phyloP scores from a whole-genome alignment of 2,113 vertebrate genomes.

The Petaurus breviceps region DNA sequence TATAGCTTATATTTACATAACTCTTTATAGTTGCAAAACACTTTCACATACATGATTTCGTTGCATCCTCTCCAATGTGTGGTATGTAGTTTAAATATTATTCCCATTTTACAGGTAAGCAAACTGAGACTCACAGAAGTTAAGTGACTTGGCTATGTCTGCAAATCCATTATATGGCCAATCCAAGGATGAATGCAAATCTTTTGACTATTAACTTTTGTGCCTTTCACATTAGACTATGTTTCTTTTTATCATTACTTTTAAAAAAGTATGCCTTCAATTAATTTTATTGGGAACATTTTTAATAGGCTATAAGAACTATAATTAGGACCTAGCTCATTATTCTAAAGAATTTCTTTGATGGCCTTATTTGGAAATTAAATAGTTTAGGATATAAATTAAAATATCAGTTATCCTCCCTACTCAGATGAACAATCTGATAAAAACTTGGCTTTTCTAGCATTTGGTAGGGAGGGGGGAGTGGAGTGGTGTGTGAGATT shows the following conservation, averaged over 20 bases:
- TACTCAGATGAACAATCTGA: not conserved
- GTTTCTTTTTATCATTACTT: not conserved
- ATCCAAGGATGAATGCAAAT: not conserved
- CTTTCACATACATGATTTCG: not conserved
- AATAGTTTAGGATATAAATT: not conserved
- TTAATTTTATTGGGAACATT: conserved; percentile 24
- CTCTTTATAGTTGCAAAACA: no score
- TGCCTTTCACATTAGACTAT: not conserved
- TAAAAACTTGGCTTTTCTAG: conserved; percentile 20
- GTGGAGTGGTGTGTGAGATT: not conserved
- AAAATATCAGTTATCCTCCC: conserved; percentile 17
- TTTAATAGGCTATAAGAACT: conserved; percentile 17
- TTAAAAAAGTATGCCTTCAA: conserved; percentile 13
- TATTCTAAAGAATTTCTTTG: conserved; percentile 10
- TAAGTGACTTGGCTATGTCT: not conserved
- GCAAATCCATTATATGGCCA: not conserved
- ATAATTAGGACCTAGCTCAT: not conserved
- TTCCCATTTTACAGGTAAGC: not conserved
- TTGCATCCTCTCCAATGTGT: not conserved
- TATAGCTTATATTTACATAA: no score
- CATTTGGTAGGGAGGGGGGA: not conserved
- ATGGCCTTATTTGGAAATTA: conserved; percentile 35
- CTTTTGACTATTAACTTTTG: not conserved
- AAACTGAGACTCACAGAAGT: not conserved
- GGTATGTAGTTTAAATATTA: not conserved